Base-by-base conservation (phyloP, 2,113 vertebrate genomes). In the Motacilla tschutschensis region DNA sequence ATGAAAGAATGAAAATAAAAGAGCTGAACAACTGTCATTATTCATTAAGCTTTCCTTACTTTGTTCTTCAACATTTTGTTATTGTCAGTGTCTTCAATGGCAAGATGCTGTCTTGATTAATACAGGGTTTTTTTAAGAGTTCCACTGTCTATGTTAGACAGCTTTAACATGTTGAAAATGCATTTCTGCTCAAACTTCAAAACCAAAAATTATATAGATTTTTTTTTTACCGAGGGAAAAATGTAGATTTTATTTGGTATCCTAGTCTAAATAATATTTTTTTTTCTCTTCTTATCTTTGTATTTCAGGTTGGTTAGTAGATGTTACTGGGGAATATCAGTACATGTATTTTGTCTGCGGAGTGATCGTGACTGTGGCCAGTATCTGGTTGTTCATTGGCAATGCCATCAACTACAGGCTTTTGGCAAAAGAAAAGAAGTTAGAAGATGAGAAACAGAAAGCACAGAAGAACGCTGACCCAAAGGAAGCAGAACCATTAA, bases 401-500 rank as follows among this genome's bases (percentile, higher is more conserved):
- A 99, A 99, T 95, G 96, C 97, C 89, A 98, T 99, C 69, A 99
- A 99, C 97, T 99, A 99, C 87, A 98, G 98, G 89, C 96, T 99
- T 67, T 95, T 99, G 79, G 98, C 97, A 4, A 98, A 97, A 50
- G 99, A 99, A 93, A 97, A 96, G 85, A 97, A 97, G 73, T 36
- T 74, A 33, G 96, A 96, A 64, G 93, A 97, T 51, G 91, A 94
- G 90, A 97, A 96, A 72, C 97, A 96, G 66, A 97, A 74, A 58
- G 93, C 95, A 31, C 92, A 96, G 31, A 95, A 93, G 2, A 95
- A 96, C 0, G 64, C 71, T 15, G 97, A 98, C 50, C 51, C 81
- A 11, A 95, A 81, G 88, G 97, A 97, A 75, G 88, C 96, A 1
- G 98, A 98, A 79, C 93, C 93, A 40, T 87, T 95, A 89, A 97